Evolutionary conservation across 2,888 invertebrate genomes (phyloP), one percentile per base, ranked within the genome.

Genomic region (Caenorhabditis angaria): DNA sequence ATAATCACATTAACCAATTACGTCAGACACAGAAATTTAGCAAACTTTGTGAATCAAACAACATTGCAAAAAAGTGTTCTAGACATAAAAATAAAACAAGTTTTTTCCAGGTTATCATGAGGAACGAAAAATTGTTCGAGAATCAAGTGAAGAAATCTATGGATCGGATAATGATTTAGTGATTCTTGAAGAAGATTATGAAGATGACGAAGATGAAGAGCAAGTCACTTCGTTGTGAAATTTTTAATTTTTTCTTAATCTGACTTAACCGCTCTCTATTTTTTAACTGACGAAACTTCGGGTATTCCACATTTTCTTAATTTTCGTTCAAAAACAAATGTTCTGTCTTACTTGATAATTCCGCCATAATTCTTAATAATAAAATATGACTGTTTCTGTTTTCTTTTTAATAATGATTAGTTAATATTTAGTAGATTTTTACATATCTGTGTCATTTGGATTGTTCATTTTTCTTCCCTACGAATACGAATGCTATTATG

Each of bases 111-210:
- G 80, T 2, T 80, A 80, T 35, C 80, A 80, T 59, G 80, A 80
- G 35, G 80, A 80, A 61, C 69, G 72, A 6, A 75, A 77, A 58
- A 56, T 76, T 12, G 70, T 65, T 3, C 77, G 77, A n/a, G 77
- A 80, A 58, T 70, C 73, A 1, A 68, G 72, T 12, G 80, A 80
- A 54, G 80, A 80, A 8, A 61, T 77, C 53, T 80, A 77, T 56
- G 76, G 71, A 28, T 82, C 82, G 8, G 82, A 82, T 70, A 75
- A 66, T 35, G 82, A 80, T 58, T 63, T 80, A 35, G 78, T 82
- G 14, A 80, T 82, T 57, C 66, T 79, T 51, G 82, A 82, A 63
- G 82, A 82, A 61, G 80, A 82, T 47, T 73, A 76, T 61, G 79
- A 80, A 47, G 82, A 78, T 22, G 72, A 70, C 0, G 82, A 77